Conservation (phyloP, 2,888 invertebrate species). For the Drosophila meridiana region DNA sequence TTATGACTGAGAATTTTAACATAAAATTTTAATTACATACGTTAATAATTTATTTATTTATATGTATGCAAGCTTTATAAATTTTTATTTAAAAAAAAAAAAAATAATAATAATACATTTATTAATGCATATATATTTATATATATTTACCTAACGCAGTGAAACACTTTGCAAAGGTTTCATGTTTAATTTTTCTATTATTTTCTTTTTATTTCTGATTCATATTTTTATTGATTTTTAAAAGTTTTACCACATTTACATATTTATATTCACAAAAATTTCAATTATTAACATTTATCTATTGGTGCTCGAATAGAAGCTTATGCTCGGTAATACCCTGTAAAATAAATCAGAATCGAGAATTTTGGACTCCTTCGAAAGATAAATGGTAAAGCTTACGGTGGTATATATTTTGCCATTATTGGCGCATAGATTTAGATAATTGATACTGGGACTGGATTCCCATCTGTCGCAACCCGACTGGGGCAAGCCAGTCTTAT, state of each 20-base stretch:
- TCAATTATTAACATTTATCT: no score
- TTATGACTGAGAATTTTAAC: background rate
- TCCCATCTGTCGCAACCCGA: conserved; percentile 49
- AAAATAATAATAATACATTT: no score
- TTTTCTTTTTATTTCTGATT: background rate
- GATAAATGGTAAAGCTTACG: background rate
- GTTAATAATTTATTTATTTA: background rate
- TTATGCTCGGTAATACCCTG: background rate
- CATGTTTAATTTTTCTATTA: background rate
- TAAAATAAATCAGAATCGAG: background rate
- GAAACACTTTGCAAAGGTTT: background rate
- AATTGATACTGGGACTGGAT: background rate
- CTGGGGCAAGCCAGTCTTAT: conserved; percentile 33
- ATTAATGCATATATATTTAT: background rate
- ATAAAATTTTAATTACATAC: background rate
- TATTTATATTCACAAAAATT: no score
- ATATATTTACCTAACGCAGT: background rate
- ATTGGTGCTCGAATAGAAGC: no score
- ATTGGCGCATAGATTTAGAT: conserved; percentile 52
- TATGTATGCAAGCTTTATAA: background rate
- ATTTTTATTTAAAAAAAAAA: no score
- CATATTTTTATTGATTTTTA: background rate
- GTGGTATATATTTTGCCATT: conserved; percentile 21
- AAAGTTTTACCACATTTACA: no score
- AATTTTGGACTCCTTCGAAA: background rate